phyloP scores from a whole-genome alignment of 2,797 vertebrate species.

The Tragopan temminckii region DNA sequence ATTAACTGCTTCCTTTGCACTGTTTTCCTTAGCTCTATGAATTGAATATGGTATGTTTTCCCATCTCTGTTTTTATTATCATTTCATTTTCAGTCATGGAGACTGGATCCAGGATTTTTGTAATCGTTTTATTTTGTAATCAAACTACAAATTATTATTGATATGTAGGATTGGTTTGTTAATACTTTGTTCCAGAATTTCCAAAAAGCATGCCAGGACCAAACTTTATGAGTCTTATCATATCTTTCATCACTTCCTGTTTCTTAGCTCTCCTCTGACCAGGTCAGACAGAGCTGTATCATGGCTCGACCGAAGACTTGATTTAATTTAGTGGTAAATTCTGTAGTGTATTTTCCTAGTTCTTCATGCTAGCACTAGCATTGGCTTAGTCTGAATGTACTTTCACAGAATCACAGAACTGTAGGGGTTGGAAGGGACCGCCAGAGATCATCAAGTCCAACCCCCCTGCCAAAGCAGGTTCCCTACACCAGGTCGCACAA shows the following conservation, averaged over 20 bases:
- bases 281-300: background rate
- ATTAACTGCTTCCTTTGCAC: background rate
- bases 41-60: background rate
- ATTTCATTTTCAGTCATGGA: background rate
- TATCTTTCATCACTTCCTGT: background rate
- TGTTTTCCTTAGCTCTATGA: background rate
- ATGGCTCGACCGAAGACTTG: background rate
- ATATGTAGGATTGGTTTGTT: background rate
- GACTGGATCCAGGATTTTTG: background rate
- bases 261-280: background rate
- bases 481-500: no score
- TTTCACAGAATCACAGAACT: no score
- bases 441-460: no score
- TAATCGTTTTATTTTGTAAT: background rate
- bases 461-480: no score
- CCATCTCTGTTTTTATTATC: background rate
- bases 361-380: background rate
- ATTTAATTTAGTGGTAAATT: background rate
- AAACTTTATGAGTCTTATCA: background rate
- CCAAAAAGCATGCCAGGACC: background rate
- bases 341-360: background rate
- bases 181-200: background rate
- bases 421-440: no score
- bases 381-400: background rate
- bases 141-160: background rate